Conservation (phyloP, 2,113 vertebrate genomes). For the Henicopernis longicauda region DNA sequence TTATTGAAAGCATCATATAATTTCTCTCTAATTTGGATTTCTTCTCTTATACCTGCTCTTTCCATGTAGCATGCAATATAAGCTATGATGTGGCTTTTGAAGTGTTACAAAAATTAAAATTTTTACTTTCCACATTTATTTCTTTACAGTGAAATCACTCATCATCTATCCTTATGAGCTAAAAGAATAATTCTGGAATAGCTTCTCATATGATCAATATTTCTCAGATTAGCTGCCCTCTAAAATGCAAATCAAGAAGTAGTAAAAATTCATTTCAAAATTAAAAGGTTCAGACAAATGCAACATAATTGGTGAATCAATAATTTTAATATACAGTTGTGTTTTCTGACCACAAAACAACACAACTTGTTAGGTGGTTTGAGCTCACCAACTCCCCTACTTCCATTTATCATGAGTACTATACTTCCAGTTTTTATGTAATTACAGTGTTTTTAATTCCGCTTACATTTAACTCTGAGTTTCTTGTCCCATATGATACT, state of each 20-base stretch:
- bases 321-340: neutral
- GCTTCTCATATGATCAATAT: neutral
- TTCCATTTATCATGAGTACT: neutral
- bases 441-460: neutral
- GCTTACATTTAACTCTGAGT: neutral
- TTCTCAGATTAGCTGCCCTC: neutral
- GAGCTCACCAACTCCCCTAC: neutral
- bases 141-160: neutral
- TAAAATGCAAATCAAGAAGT: neutral
- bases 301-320: neutral
- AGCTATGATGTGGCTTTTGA: neutral
- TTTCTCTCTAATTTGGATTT: neutral
- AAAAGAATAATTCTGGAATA: neutral
- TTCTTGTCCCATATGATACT: neutral
- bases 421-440: neutral
- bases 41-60: neutral
- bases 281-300: neutral
- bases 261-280: neutral
- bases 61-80: neutral
- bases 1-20: neutral
- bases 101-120: neutral
- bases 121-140: neutral
- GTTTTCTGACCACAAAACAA: neutral
- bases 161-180: neutral
- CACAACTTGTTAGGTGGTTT: neutral